These are phyloP conservation scores for Panurus biarmicus DNA, from an alignment of 2,113 vertebrate genomes.

Conservation along the genomic window DNA sequence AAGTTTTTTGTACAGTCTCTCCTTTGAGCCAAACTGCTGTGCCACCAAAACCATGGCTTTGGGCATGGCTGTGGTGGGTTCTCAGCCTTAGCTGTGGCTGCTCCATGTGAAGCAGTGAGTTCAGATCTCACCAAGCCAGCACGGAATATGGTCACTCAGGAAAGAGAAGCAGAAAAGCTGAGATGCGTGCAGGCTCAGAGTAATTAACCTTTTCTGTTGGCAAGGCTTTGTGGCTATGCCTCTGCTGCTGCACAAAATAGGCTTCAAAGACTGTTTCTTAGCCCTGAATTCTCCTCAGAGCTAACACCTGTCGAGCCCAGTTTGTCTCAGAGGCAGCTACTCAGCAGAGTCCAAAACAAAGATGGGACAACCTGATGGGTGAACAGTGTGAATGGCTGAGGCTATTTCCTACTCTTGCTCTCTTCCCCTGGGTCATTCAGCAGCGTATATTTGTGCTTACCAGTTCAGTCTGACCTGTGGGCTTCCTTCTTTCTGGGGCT, in stretches of 20 bases:
- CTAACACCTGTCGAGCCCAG: not conserved
- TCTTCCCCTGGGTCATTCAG: not conserved
- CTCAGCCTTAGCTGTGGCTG: not conserved
- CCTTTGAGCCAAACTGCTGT: not conserved
- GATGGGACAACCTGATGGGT: not conserved
- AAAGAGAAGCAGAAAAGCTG: not conserved
- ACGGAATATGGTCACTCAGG: not conserved
- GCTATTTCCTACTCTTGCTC: not conserved
- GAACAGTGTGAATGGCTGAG: not conserved
- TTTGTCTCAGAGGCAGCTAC: not conserved
- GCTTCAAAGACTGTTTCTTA: not conserved
- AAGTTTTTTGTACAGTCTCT: not conserved
- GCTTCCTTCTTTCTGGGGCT: not conserved
- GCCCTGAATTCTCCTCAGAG: not conserved
- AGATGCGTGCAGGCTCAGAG: not conserved
- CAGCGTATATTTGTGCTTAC: not conserved
- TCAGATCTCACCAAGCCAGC: not conserved
- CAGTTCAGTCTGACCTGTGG: not conserved
- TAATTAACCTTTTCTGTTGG: not conserved
- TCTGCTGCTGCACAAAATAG: not conserved
- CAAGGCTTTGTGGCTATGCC: not conserved
- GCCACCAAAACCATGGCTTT: not conserved
- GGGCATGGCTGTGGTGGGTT: not conserved
- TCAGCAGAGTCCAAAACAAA: not conserved
- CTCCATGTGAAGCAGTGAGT: not conserved